Base-by-base conservation (phyloP, 2,888 invertebrate genomes). In the Drepana falcataria region DNA sequence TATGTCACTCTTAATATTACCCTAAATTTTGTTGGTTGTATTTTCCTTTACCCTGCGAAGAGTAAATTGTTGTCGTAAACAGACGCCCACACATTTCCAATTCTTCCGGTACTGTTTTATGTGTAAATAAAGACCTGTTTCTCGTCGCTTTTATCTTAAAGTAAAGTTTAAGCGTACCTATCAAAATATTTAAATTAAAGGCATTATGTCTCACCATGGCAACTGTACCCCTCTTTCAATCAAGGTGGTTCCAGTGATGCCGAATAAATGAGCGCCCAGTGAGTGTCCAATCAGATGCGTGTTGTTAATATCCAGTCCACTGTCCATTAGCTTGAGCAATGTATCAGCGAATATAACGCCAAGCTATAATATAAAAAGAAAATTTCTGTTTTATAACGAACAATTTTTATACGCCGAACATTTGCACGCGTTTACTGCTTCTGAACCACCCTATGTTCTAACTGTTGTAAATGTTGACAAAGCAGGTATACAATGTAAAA, bases 261-360 rank as follows among this genome's bases (percentile, higher is more conserved):
- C 90, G 58, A 87, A 76, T 49, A 90, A 58, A 47, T 90, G 90
- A 7, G 87, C 88, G 37, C 87, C 90, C 1, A 90, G 77, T n/a
- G 88, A 89, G 64, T 87, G 87, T 47, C 87, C 89, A 37, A 90
- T 71, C 52, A 87, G 71, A 66, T 85, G 85, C 37, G 82, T 85
- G 48, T 72, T 83, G 65, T 74, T 75, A 62, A 89, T 65, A 67
- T 85, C 72, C 35, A 89, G 57, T 44, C 89, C 89, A 52, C 71
- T 72, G 33, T 64, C 56, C 34, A 81, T 76, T 57, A 88, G 59
- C 48, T 66, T 77, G 49, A 71, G 59, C 48, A 90, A 65, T 34
- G 79, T 75, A 35, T 78, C 73, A 2, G 85, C 79, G 51, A 88
- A 76, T 40, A 72, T 68, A 34, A 57, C 60, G 48, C 81, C 86